Base-by-base conservation (phyloP, 2,888 invertebrate genomes). In the Athalia circularis region DNA sequence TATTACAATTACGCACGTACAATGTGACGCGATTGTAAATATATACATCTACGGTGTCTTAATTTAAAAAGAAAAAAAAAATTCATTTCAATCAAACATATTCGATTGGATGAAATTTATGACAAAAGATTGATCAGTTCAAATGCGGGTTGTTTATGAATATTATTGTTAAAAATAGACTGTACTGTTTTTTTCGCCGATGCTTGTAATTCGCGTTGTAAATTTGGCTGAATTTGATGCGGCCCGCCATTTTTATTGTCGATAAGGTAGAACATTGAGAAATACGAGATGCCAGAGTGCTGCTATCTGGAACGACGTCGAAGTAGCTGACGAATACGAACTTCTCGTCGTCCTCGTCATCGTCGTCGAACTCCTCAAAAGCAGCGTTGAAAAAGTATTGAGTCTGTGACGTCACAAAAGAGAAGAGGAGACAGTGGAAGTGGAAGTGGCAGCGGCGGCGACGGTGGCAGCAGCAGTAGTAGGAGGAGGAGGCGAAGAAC, bases 381-480 rank as follows among this genome's bases (percentile, higher is more conserved):
- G 83, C 83, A 77, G 84, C 82, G 87, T 1, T 29, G 29, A 29
- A 89, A 89, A 89, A 90, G 89, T 90, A 90, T 90, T 90, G 90
- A 90, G 89, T 90, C 88, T 86, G 82, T 89, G 90, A 90, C 90
- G 89, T 89, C 89, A 90, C 89, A 89, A 89, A 90, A 89, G 89
- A 88, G 85, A 85, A 83, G 84, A 85, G 84, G 83, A 29, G 29
- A 29, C 29, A 29, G 29, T 29, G 29, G 29, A 29, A 29, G 29
- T 29, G 29, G 29, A 29, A 29, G 87, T 83, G 87, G 87, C 85
- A 86, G 87, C 83, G 87, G 86, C 87, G 87, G 86, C 85, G 84
- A 85, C 84, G 82, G 81, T 1, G 3, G 87, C 83, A 87, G 86
- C 87, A 87, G 87, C 85, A 84, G 85, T 85, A 82, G 81, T 5